Evolutionary conservation across 2,113 vertebrate species (phyloP).

Genomic region (Brevimyrus niger): DNA sequence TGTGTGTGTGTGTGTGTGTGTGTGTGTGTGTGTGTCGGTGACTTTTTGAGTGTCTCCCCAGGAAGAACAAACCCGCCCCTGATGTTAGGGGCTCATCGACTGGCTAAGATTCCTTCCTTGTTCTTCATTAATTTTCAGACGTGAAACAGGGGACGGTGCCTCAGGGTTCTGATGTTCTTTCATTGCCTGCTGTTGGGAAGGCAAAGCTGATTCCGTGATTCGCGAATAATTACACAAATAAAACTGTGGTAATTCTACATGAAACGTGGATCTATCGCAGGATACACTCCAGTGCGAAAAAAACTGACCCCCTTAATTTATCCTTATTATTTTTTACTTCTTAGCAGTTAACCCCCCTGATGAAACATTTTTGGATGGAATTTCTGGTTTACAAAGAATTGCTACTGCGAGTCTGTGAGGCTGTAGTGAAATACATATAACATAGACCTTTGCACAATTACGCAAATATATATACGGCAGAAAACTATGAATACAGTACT

Average conservation of each 20-base stretch:
- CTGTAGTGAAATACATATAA: background rate
- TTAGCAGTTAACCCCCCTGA: background rate
- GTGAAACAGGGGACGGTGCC: no score
- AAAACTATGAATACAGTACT: background rate
- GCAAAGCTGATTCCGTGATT: background rate
- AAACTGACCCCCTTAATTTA: background rate
- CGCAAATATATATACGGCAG: background rate
- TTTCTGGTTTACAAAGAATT: background rate
- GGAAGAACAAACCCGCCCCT: background rate
- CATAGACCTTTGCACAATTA: background rate
- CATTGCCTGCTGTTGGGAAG: background rate
- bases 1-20: no score
- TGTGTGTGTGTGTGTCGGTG: background rate
- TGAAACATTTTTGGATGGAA: background rate
- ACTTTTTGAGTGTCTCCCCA: background rate
- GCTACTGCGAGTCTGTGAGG: background rate
- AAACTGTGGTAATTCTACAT: background rate
- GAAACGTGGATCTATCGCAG: background rate
- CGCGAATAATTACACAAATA: background rate
- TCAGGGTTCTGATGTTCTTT: background rate
- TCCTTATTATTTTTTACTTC: background rate
- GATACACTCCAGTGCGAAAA: background rate
- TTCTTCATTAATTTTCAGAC: slow-evolving; percentile 6
- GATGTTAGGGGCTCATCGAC: background rate
- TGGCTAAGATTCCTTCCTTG: background rate